Conservation (phyloP, 2,113 vertebrate species). For the Osmerus eperlanus region DNA sequence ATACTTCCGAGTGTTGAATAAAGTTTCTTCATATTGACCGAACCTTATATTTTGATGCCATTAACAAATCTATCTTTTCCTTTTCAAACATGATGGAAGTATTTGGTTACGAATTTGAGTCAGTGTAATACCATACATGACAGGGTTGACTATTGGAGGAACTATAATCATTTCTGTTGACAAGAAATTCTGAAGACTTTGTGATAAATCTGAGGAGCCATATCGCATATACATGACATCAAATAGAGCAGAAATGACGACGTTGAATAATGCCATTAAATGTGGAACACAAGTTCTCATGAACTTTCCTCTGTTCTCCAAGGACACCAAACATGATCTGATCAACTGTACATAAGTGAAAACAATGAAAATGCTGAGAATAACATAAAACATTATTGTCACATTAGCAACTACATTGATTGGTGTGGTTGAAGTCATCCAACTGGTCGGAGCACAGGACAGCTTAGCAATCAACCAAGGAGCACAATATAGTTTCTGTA, state of each 20-base stretch:
- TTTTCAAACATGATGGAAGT: background rate
- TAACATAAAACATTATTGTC: background rate
- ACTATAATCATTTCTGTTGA: conserved; percentile 29
- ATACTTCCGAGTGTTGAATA: too few species aligned
- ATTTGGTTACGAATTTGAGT: conserved; percentile 20
- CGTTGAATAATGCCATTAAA: conserved; percentile 21
- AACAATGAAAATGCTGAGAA: conserved; percentile 2
- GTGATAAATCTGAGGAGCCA: conserved; percentile 25
- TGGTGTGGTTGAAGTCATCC: too few species aligned
- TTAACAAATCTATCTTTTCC: too few species aligned
- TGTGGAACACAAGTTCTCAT: conserved; percentile 40
- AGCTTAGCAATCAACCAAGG: too few species aligned
- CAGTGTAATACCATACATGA: conserved; percentile 42
- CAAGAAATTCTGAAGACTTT: conserved; percentile 33
- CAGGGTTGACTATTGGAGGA: conserved; percentile 38
- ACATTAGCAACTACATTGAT: conserved; percentile 5
- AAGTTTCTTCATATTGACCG: too few species aligned
- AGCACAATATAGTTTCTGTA: too few species aligned
- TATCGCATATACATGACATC: conserved; percentile 38
- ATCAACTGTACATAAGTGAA: conserved; percentile 25
- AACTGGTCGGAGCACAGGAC: background rate
- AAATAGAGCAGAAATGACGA: conserved; percentile 30
- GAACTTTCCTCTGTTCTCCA: conserved; percentile 21
- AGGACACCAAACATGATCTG: conserved; percentile 19
- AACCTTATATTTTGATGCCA: too few species aligned